Conservation (phyloP, 1,140 invertebrate species). For the Trachymyrmex septentrionalis region DNA sequence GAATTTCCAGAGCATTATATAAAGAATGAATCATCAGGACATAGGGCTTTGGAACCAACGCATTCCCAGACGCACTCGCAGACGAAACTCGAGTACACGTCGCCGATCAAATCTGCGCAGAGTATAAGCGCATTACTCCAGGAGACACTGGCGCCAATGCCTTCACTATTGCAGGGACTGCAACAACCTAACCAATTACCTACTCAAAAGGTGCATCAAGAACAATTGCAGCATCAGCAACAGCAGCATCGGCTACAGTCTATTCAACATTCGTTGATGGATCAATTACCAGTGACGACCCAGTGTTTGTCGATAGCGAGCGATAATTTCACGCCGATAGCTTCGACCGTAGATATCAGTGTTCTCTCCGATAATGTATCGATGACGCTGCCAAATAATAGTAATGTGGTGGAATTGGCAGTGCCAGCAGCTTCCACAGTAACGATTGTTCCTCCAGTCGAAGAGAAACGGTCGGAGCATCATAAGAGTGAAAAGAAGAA, state of each 20-base stretch:
- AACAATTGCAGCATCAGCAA: conserved; percentile 55
- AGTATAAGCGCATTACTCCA: conserved; percentile 84
- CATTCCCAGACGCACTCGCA: conserved; percentile 3
- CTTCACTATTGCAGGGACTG: conserved; percentile 77
- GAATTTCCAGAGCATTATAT: conserved; percentile 61
- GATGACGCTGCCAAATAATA: conserved; percentile 28
- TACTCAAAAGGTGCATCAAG: conserved; percentile 58
- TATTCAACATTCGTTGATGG: conserved; percentile 16
- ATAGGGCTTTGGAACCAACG: conserved; percentile 43
- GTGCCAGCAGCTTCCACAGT: conserved; percentile 74
- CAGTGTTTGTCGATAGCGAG: conserved; percentile 42
- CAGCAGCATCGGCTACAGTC: conserved; percentile 48
- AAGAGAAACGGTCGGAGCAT: conserved; percentile 89
- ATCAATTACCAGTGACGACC: conserved; percentile 52
- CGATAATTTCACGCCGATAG: conserved; percentile 46
- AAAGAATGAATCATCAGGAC: conserved; percentile 54
- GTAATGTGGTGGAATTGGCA: conserved; percentile 50
- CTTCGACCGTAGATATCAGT: conserved; percentile 80
- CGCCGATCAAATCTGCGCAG: conserved; percentile 83
- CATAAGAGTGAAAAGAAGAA: conserved; percentile 90
- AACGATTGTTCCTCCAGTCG: conserved; percentile 24
- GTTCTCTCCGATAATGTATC: conserved; percentile 64
- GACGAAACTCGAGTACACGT: conserved; percentile 75
- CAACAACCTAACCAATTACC: conserved; percentile 49
- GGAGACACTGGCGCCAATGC: conserved; percentile 81